Conservation (phyloP, 1,140 invertebrate species). For the Saccostrea glomerata region DNA sequence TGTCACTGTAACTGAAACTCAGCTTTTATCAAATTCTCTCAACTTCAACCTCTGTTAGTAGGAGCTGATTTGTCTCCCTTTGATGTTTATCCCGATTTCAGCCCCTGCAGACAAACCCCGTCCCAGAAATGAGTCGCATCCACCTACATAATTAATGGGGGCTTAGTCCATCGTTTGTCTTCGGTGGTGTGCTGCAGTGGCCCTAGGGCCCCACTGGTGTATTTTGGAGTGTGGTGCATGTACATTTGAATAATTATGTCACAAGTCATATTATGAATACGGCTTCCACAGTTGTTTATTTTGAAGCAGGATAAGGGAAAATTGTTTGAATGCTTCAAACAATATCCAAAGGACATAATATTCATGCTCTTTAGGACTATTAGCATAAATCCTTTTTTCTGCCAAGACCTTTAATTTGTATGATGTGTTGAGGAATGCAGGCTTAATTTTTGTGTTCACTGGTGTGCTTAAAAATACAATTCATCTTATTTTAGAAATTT, state of each 20-base stretch:
- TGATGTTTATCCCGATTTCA: background rate
- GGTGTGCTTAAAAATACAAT: background rate
- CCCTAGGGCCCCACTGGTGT: background rate
- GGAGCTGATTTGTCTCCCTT: background rate
- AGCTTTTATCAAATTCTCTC: background rate
- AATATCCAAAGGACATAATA: background rate
- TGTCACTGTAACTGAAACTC: background rate
- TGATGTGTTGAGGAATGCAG: background rate
- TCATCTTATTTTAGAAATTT: background rate
- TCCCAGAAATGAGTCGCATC: constrained; percentile 15
- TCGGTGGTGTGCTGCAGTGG: background rate
- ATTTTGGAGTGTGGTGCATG: background rate
- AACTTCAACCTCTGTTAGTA: background rate
- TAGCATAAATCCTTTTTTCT: background rate
- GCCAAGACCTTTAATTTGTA: background rate
- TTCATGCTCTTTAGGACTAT: background rate
- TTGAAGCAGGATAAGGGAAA: background rate
- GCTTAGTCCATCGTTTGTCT: background rate
- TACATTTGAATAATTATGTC: constrained; percentile 9
- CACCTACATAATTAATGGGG: constrained; percentile 14
- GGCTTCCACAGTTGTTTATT: background rate
- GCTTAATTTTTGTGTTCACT: background rate
- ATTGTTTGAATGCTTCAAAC: background rate
- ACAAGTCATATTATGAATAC: background rate
- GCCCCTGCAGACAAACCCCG: background rate